Percentiles rank a stretch among this genome's conserved stretches.
Conservation (phyloP, 1,140 invertebrate species). For the Mylabris phalerata region DNA sequence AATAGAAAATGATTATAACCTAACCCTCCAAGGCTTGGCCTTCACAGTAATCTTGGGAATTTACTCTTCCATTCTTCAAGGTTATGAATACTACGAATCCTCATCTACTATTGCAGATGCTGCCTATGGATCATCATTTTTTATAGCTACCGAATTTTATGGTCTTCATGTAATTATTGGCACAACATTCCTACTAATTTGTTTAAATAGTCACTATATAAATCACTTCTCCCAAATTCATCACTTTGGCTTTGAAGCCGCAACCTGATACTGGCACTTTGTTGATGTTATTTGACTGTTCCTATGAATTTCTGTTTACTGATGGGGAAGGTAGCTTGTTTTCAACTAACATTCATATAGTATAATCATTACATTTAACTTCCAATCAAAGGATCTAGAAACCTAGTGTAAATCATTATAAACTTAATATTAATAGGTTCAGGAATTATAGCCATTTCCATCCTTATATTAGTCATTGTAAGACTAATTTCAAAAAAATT, state of each 20-base stretch:
- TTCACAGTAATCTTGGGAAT: constrained; percentile 48
- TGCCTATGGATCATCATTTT: constrained; percentile 60
- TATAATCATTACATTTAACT: too few species aligned
- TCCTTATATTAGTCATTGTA: constrained; percentile 46
- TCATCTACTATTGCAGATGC: too few species aligned
- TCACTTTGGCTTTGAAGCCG: constrained; percentile 43
- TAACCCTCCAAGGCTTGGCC: constrained; percentile 42
- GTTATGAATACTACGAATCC: constrained; percentile 43
- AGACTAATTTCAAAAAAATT: constrained; percentile 49
- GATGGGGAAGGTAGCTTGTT: too few species aligned
- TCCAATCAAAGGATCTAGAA: too few species aligned
- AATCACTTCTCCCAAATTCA: constrained; percentile 53
- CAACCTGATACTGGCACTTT: too few species aligned
- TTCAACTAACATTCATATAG: too few species aligned
- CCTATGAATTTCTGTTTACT: too few species aligned
- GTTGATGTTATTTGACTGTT: too few species aligned
- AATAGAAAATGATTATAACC: constrained; percentile 46
- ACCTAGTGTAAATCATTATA: too few species aligned
- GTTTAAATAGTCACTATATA: constrained; percentile 46
- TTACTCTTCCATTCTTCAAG: constrained; percentile 45
- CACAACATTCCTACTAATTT: constrained; percentile 53
- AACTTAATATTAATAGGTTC: too few species aligned
- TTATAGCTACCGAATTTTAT: constrained; percentile 66
- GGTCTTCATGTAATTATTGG: constrained; percentile 66
- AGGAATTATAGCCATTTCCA: constrained; percentile 37